These are phyloP conservation scores for Cyclophora punctaria DNA, from an alignment of 2,888 invertebrate genomes.

Conservation along the genomic window DNA sequence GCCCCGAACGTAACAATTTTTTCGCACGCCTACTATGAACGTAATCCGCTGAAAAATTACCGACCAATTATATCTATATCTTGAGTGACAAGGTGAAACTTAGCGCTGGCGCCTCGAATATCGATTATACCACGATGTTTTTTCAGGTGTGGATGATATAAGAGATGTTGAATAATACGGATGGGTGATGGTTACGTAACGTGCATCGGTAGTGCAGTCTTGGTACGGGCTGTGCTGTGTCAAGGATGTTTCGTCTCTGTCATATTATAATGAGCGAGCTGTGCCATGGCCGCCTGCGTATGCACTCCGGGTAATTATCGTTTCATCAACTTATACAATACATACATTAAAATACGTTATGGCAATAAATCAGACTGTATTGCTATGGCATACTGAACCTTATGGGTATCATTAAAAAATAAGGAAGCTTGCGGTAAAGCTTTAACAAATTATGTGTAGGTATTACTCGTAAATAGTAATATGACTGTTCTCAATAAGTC, in stretches of 20 bases:
- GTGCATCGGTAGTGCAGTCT: constrained; percentile 28
- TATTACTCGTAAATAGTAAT: no score
- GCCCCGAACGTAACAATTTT: constrained; percentile 48
- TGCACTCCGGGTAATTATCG: constrained; percentile 15
- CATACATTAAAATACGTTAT: no score
- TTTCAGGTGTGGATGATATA: constrained; percentile 34
- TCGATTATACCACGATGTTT: constrained; percentile 11
- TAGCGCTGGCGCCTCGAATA: constrained; percentile 4
- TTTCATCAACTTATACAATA: constrained; percentile 6
- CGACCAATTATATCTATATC: constrained; percentile 3
- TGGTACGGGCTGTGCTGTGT: constrained; percentile 35
- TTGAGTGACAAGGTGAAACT: constrained; percentile 12
- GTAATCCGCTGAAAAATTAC: constrained; percentile 17
- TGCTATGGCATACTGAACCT: no score
- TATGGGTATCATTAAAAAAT: no score
- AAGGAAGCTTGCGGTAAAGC: no score
- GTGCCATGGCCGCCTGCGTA: constrained; percentile 46
- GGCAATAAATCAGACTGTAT: no score
- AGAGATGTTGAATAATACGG: constrained; percentile 40
- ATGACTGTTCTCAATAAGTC: no score
- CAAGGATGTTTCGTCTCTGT: constrained; percentile 57
- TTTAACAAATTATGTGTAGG: no score
- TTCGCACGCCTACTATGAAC: constrained; percentile 31
- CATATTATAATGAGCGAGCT: constrained; percentile 46
- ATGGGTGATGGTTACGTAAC: constrained; percentile 58